Evolutionary conservation across 2,113 vertebrate genomes (phyloP).

Genomic region (Chloebia gouldiae): DNA sequence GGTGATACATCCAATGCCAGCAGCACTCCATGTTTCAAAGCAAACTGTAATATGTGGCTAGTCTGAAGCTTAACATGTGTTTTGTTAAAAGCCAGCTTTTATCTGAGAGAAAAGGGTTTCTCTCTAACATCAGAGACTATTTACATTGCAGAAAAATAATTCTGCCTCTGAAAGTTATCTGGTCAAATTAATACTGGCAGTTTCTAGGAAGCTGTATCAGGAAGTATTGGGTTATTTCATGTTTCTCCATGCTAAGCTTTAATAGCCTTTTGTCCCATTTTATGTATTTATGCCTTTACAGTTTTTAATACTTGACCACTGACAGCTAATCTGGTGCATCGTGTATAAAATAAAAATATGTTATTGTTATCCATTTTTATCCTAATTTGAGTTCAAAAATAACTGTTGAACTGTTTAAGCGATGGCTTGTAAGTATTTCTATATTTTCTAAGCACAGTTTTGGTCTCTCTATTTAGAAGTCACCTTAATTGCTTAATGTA

Average conservation of each 20-base stretch:
- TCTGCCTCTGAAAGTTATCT: not conserved
- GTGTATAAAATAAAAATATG: not conserved
- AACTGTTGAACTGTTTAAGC: not conserved
- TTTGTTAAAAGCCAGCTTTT: slow-evolving; percentile 5
- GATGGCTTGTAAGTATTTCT: not conserved
- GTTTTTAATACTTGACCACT: not conserved
- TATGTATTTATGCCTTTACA: not conserved
- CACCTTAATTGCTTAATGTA: not conserved
- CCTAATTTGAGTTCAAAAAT: not conserved
- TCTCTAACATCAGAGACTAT: not conserved
- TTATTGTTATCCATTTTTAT: not conserved
- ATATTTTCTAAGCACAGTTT: not conserved
- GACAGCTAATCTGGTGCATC: not conserved
- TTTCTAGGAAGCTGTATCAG: not conserved
- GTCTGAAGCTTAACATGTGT: not conserved
- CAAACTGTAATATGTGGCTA: not conserved
- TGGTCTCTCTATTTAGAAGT: not conserved
- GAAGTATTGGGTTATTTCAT: not conserved
- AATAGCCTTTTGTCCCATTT: not conserved
- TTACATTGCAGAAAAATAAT: not conserved
- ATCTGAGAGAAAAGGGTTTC: not conserved
- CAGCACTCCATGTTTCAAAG: not conserved
- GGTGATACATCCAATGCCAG: not conserved
- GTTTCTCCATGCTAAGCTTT: not conserved
- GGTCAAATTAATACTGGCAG: not conserved